Evolutionary conservation across 2,888 invertebrate genomes (phyloP).

Genomic region (Drosophila infuscata): DNA sequence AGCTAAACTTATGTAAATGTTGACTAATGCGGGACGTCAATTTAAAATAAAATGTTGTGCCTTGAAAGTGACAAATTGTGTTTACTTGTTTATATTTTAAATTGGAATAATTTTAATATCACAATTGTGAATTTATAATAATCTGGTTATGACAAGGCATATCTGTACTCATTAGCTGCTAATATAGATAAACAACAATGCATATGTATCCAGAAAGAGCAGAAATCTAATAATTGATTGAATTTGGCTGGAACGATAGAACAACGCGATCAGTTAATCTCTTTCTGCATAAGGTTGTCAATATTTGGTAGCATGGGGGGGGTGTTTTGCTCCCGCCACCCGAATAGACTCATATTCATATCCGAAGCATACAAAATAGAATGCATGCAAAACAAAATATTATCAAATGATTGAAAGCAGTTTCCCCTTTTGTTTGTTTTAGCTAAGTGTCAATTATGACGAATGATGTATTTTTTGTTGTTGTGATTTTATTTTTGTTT

Average conservation of each 20-base stretch:
- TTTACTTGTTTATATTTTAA: not conserved
- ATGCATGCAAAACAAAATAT: slow-evolving; percentile 73
- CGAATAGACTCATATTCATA: slow-evolving; percentile 34
- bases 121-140: not conserved
- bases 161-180: slow-evolving; percentile 9
- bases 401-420: slow-evolving; percentile 64
- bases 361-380: slow-evolving; percentile 18
- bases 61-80: not conserved
- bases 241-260: slow-evolving; percentile 24
- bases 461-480: slow-evolving; percentile 40
- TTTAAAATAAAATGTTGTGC: slow-evolving; percentile 7
- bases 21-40: not conserved
- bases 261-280: slow-evolving; percentile 61
- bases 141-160: slow-evolving; percentile 3
- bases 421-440: slow-evolving; percentile 50
- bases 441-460: slow-evolving; percentile 69
- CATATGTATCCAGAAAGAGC: not conserved
- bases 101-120: not conserved
- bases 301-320: slow-evolving; percentile 52
- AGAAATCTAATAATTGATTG: slow-evolving; percentile 48
- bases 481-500: not conserved
- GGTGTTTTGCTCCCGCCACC: not conserved
- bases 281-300: slow-evolving; percentile 54
- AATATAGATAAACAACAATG: not conserved
- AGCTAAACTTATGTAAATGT: slow-evolving; percentile 37